Evolutionary conservation across 2,888 invertebrate species (phyloP), one percentile per base, ranked within the genome.

Genomic region (Drosophila putrida): DNA sequence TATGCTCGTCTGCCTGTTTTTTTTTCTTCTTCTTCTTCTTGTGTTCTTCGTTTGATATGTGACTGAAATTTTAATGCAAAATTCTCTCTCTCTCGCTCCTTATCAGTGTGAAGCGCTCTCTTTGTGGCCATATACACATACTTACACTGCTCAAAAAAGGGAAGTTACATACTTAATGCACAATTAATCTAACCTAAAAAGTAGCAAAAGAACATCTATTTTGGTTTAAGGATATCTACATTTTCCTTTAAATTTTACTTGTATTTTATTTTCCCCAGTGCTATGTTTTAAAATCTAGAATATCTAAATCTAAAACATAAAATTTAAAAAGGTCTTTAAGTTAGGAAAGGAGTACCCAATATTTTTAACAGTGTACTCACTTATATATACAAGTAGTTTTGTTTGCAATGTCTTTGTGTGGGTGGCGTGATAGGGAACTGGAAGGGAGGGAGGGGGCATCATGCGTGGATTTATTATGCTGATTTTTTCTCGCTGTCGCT

Each of bases 11-110:
- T 80, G 59, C 50, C 25, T 51, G 62, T 31, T 53, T 13, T 20
- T 38, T 54, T n/a, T 13, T 54, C n/a, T 8, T 49, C 20, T 53
- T 13, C n/a, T 38, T 54, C 9, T 13, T 54, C n/a, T 8, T 49
- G 31, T 47, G 53, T 75, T 75, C 80, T 80, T 69, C 71, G 60
- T 82, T 85, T 73, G 77, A 75, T 65, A 85, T 85, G 84, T 88
- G 84, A 83, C 86, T 88, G 79, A 88, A 85, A 85, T 85, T 71
- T 85, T 75, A 88, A 85, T 88, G 84, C 77, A 59, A 79, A 79
- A 62, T 57, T 38, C 64, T 57, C 47, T 38, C 64, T 57, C 47
- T 49, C 47, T 15, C 47, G 51, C 57, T 61, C 59, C 62, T 60
- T 73, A 63, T 53, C 53, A 53, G 50, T 58, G 50, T 58, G 20